Evolutionary conservation across 2,797 vertebrate genomes (phyloP), one percentile per base, ranked within the genome.

Genomic region (Pseudochromis fuscus): DNA sequence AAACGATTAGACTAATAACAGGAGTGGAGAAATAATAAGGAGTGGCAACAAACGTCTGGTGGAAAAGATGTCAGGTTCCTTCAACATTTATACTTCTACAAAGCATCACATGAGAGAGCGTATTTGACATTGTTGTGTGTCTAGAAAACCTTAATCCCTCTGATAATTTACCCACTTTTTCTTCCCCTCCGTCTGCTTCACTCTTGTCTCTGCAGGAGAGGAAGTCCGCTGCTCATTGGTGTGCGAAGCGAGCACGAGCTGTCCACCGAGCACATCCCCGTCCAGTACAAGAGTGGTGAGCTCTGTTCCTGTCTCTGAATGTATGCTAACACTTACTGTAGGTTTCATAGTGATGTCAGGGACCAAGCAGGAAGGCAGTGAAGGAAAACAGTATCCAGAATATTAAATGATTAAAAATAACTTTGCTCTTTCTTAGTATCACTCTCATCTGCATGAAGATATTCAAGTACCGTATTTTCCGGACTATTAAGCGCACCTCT

Each of bases 161-260:
- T 23, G 28, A 33, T 44, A 40, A 30, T 38, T 44, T 16, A 13
- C 31, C 21, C 35, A 23, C 27, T 28, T 49, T 27, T 28, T 28
- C 53, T 53, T 52, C 40, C 45, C 64, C 49, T 24, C 15, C 52
- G 16, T 51, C 52, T 68, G 57, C 33, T 56, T 77, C 49, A 38
- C 59, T 55, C 49, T 62, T 31, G 5, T 72, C 78, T 46, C 62
- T 15, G 13, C 89, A 99, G 97, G 92, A 96, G 97, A 90, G 97
- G 97, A 77, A 99, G 97, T 80, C 97, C 97, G 7, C 78, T 99
- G 84, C 95, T 99, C 57, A 98, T 99, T 31, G 97, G 97, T 21
- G 95, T 99, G 71, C 94, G 95, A 65, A 97, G 97, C 85, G 94
- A 97, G 87, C 94, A 95, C 44, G 95, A 96, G 72, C 95, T 97